These are phyloP conservation scores for Hiodon tergisus DNA, from an alignment of 2,113 vertebrate species.

Conservation along the genomic window DNA sequence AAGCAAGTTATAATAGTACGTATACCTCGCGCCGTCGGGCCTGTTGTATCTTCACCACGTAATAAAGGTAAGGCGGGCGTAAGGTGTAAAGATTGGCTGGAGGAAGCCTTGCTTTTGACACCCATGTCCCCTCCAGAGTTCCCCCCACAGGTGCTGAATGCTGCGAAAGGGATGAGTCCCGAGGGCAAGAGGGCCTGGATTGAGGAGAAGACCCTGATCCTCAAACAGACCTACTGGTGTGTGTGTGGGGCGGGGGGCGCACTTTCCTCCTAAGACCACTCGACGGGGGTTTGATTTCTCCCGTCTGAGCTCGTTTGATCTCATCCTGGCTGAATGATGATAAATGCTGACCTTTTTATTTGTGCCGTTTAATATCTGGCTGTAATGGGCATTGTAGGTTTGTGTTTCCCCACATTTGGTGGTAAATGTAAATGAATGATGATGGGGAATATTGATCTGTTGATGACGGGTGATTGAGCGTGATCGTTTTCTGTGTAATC, in stretches of 20 bases:
- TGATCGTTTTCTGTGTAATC: constrained; percentile 12
- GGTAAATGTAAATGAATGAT: not conserved
- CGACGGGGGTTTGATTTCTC: no score
- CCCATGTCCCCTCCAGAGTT: constrained; percentile 49
- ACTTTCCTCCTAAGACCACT: no score
- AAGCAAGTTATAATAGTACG: no score
- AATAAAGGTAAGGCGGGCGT: no score
- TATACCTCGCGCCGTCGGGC: no score
- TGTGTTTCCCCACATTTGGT: no score
- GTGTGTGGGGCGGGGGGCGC: constrained; percentile 5
- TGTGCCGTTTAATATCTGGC: no score
- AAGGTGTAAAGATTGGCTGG: not conserved
- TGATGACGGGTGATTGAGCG: not conserved
- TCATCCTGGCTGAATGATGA: no score
- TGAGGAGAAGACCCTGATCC: constrained; percentile 72
- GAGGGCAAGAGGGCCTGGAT: constrained; percentile 74
- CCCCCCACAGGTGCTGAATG: constrained; percentile 70
- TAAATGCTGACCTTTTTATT: no score
- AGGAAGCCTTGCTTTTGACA: not conserved
- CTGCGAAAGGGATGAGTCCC: constrained; percentile 69
- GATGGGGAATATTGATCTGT: not conserved
- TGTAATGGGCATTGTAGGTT: no score
- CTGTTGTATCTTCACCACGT: no score
- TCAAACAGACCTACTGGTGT: constrained; percentile 90
- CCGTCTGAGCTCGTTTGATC: no score